Base-by-base conservation (phyloP, 1,140 invertebrate species). In the Ctenoplectra terminalis region DNA sequence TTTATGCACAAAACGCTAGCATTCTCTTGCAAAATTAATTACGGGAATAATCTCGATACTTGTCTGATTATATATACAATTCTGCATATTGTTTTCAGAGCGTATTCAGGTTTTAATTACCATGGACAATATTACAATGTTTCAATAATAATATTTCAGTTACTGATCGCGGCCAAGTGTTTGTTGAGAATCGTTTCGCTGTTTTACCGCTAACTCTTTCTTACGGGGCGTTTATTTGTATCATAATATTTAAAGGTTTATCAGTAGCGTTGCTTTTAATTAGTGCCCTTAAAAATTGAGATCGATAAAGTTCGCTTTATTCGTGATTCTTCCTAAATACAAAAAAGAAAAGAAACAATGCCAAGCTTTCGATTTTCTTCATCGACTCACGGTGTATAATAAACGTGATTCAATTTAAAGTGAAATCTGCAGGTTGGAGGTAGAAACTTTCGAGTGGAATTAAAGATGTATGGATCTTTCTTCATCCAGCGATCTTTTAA, bases 21-120 rank as follows among this genome's bases (percentile, higher is more conserved):
- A 4, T 67, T 40, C 63, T 13, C 8, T 58, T 58, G 54, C n/a
- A 23, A 40, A 78, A 58, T 58, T 58, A 69, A 70, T 78, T 58
- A 60, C n/a, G 75, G 23, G 52, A 60, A 78, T 78, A 78, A 78
- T 70, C 64, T 11, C 40, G 75, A 37, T 69, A 70, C 29, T 48
- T 70, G 75, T 60, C 52, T 66, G 54, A 76, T 66, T 40, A 40
- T n/a, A 43, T 29, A 6, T 31, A 31, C 29, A 54, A 69, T 69
- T 29, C 9, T 37, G 40, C 52, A n/a, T 48, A 78, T 78, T 60
- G 52, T 70, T 60, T 23, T 29, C 20, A 20, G 4, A 17, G 0
- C 50, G 40, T 48, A 50, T 56, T 31, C 13, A 26, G 29, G 37
- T 17, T 78, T 71, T 78, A 60, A 78, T 78, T 78, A 71, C 8